phyloP scores from a whole-genome alignment of 2,888 invertebrate genomes.

The Globia sparganii region DNA sequence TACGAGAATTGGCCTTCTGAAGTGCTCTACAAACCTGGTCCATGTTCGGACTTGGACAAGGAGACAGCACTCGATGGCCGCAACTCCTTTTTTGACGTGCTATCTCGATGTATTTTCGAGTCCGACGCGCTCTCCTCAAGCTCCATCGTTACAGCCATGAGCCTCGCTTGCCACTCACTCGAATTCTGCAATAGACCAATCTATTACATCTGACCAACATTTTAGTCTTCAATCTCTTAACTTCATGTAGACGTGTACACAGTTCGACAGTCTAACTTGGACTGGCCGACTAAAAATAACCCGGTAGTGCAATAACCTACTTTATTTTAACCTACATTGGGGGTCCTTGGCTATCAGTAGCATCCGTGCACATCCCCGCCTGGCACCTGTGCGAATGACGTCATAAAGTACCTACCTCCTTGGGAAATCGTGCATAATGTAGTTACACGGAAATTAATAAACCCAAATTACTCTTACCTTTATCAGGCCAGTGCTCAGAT shows the following conservation, averaged over 20 bases:
- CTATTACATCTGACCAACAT: slow-evolving; percentile 62
- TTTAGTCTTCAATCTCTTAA: slow-evolving; percentile 71
- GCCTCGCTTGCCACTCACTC: slow-evolving; percentile 68
- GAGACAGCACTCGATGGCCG: slow-evolving; percentile 86
- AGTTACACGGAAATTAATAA: slow-evolving; percentile 86
- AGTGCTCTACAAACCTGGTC: slow-evolving; percentile 76
- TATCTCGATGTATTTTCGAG: slow-evolving; percentile 87
- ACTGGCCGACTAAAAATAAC: slow-evolving; percentile 83
- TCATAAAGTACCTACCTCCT: slow-evolving; percentile 81
- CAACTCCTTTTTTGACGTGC: slow-evolving; percentile 83
- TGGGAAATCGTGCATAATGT: slow-evolving; percentile 80
- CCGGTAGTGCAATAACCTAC: slow-evolving; percentile 89
- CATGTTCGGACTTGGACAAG: slow-evolving; percentile 86
- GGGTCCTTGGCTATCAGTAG: slow-evolving; percentile 85
- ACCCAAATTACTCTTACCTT: slow-evolving; percentile 84
- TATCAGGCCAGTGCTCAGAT: slow-evolving; percentile 77
- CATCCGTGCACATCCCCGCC: slow-evolving; percentile 84
- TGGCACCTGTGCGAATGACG: slow-evolving; percentile 88
- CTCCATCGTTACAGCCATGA: slow-evolving; percentile 89
- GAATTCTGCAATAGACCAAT: slow-evolving; percentile 78
- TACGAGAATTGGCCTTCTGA: too few relatives aligned
- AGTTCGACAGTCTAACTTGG: slow-evolving; percentile 73
- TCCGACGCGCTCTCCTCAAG: slow-evolving; percentile 87
- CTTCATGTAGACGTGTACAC: slow-evolving; percentile 76
- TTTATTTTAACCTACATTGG: slow-evolving; percentile 89